Evolutionary conservation across 1,140 invertebrate species (phyloP).

Genomic region (Pogonomyrmex californicus): DNA sequence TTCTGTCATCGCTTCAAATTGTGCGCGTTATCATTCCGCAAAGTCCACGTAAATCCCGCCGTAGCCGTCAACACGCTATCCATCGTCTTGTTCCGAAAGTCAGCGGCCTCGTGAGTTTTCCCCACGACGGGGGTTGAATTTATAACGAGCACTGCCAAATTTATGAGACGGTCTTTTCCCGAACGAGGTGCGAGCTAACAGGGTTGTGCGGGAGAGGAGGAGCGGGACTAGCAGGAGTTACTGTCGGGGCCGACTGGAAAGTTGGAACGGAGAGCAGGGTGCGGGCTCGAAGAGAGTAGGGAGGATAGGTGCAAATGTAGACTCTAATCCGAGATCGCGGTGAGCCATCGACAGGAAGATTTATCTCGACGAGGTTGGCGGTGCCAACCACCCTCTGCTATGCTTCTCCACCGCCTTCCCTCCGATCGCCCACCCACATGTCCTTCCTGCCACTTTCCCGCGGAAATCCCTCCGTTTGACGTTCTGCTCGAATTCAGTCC

Average conservation of each 20-base stretch:
- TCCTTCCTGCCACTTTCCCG: conserved; percentile 46
- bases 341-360: conserved; percentile 83
- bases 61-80: conserved; percentile 29
- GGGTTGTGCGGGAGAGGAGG: conserved; percentile 5
- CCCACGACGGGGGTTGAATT: conserved; percentile 75
- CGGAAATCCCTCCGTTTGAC: conserved; percentile 66
- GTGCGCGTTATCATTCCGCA: conserved; percentile 22
- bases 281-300: background rate
- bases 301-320: conserved; percentile 81
- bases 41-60: conserved; percentile 50
- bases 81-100: conserved; percentile 40
- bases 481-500: conserved; percentile 67
- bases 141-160: conserved; percentile 76
- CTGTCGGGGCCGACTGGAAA: conserved; percentile 42
- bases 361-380: conserved; percentile 78
- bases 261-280: conserved; percentile 21
- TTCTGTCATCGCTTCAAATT: background rate
- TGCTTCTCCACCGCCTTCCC: conserved; percentile 31
- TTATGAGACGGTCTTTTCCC: conserved; percentile 78
- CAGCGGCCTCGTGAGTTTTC: conserved; percentile 12
- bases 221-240: conserved; percentile 47
- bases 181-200: conserved; percentile 47
- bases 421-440: background rate
- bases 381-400: conserved; percentile 57
- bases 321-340: conserved; percentile 80